Base-by-base conservation (phyloP, 2,113 vertebrate species). In the Seriola rivoliana region DNA sequence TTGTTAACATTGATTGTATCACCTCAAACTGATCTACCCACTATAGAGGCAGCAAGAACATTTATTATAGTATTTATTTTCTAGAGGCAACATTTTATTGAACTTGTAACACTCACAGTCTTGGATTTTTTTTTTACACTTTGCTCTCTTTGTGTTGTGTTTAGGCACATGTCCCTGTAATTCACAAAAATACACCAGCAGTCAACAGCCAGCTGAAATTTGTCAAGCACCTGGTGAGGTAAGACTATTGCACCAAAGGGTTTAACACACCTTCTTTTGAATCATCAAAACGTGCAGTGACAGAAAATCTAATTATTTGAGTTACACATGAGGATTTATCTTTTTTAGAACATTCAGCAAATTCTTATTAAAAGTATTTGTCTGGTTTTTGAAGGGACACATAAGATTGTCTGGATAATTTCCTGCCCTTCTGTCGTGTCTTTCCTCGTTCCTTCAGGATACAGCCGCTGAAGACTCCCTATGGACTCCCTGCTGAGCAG, bases 201-300 rank as follows among this genome's bases (percentile, higher is more conserved):
- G 96, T 99, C 86, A 99, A 99, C 67, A 88, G 78, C 80, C 97
- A 88, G 54, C 92, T 99, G 82, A 99, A 99, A 90, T 87, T 96
- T 54, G 82, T 99, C 79, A 99, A 99, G 86, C 98, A 99, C 85
- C 95, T 99, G 69, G 93, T 99, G 67, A 97, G 96, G 98, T 99
- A 94, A 93, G 97, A 78, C 12, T 3, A 3, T 17, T 65, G 8
- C 8, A 11, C 19, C 29, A 59, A 70, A 9, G 32, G 12, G 4
- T 19, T 8, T n/a, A 17, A 75, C 10, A 21, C 23, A 40, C 25
- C 2, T 4, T 36, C 4, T n/a, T 36, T 50, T n/a, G 23, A n/a
- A 40, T 66, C 13, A 46, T 48, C 0, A 21, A 48, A 32, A 21
- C 10, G 4, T 21, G 1, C 46, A 34, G 8, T 21, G 2, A 42